phyloP scores from a whole-genome alignment of 2,888 invertebrate species.

The Sphaerophoria taeniata region DNA sequence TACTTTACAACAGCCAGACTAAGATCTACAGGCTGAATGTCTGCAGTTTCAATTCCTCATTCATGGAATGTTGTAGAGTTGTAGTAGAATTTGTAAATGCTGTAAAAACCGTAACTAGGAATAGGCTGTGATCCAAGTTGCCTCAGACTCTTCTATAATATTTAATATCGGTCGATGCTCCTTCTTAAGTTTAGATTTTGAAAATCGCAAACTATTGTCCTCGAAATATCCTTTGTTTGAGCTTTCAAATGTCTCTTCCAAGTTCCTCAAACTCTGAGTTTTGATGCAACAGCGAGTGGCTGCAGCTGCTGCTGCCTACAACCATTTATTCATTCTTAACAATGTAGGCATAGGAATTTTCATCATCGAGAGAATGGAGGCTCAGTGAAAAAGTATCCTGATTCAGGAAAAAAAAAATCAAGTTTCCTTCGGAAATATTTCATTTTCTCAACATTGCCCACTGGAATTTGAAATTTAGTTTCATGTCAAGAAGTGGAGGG shows the following conservation, averaged over 20 bases:
- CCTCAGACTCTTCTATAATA: not conserved
- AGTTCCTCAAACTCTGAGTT: not conserved
- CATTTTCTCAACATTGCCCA: slow-evolving; percentile 53
- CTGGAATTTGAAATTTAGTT: slow-evolving; percentile 39
- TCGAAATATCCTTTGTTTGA: slow-evolving; percentile 69
- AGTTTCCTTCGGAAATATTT: slow-evolving; percentile 50
- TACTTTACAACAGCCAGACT: not conserved
- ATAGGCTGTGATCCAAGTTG: slow-evolving; percentile 4
- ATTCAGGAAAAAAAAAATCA: slow-evolving; percentile 3
- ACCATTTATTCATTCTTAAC: slow-evolving; percentile 50
- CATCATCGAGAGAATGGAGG: slow-evolving; percentile 1
- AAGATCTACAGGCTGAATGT: slow-evolving; percentile 67
- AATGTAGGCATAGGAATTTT: slow-evolving; percentile 43
- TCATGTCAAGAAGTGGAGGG: slow-evolving; percentile 37
- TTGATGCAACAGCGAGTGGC: slow-evolving; percentile 1
- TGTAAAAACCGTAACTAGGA: not conserved
- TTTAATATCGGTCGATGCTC: slow-evolving; percentile 51
- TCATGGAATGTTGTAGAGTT: not conserved
- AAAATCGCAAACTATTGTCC: slow-evolving; percentile 65
- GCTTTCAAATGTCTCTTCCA: slow-evolving; percentile 57
- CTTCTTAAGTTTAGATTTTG: slow-evolving; percentile 55
- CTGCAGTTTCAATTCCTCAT: slow-evolving; percentile 24
- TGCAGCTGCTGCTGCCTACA: slow-evolving; percentile 5
- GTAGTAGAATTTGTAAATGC: not conserved
- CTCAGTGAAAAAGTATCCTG: not conserved